Conservation (phyloP, 2,888 invertebrate genomes). For the Stenichneumon culpator region DNA sequence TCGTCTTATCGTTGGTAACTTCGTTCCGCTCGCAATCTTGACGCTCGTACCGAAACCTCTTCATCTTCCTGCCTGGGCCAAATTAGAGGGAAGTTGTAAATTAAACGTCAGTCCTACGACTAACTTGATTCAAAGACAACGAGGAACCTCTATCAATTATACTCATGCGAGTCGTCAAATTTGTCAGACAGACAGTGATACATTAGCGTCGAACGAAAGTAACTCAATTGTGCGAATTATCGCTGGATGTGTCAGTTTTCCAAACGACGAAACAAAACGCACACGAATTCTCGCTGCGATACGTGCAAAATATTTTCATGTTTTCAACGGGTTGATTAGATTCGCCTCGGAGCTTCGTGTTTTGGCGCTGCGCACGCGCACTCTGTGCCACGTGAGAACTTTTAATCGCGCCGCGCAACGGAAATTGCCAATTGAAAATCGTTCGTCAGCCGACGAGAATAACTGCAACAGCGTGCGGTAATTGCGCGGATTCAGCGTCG, state of each 20-base stretch:
- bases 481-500: constrained; percentile 42
- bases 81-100: not conserved
- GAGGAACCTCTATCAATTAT: not conserved
- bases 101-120: not conserved
- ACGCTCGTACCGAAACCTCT: not conserved
- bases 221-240: not conserved
- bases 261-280: not conserved
- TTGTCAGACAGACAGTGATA: not conserved
- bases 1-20: constrained; percentile 34
- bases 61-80: not conserved
- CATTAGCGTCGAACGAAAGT: not conserved
- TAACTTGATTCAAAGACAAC: not conserved
- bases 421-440: constrained; percentile 66
- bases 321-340: not conserved
- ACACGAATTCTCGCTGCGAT: not conserved
- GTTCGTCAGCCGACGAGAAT: constrained; percentile 46
- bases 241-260: not conserved
- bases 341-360: not conserved
- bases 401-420: constrained; percentile 51
- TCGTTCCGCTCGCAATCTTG: not conserved
- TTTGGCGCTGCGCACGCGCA: not conserved
- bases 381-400: constrained; percentile 44
- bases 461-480: constrained; percentile 51
- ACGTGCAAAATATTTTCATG: not conserved
- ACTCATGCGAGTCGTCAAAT: not conserved